Evolutionary conservation across 2,797 vertebrate species (phyloP), one percentile per base, ranked within the genome.

Genomic region (Rhinophrynus dorsalis): DNA sequence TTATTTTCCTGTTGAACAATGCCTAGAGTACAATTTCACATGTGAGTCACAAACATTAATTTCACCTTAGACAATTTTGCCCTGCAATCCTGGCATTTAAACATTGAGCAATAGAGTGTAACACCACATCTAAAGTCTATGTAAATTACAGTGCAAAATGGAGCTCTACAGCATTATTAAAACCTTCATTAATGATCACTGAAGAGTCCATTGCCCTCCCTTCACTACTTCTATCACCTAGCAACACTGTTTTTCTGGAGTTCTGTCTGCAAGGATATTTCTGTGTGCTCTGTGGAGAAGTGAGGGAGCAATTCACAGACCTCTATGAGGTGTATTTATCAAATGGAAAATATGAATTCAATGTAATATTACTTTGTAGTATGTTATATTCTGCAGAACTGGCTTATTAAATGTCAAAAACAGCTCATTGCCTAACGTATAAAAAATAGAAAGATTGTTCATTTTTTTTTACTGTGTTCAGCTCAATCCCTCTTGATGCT

Each of bases 101-200:
- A 29, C 13, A 29, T 11, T 20, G 45, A 26, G 24, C 24, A 26
- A 26, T 26, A 27, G 29, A 29, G 45, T 48, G 1, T 35, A n/a
- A 20, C 40, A 20, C 17, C 20, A 44, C 6, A 21, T 57, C 18
- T 18, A 35, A 38, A 6, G 38, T 23, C 20, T 9, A n/a, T 56
- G 18, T 56, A 35, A 20, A 23, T 6, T 33, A 11, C 35, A 21
- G 17, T 11, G 38, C 38, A 37, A 54, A 12, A 56, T 56, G 30
- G 63, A 63, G 33, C 50, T 9, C 35, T 42, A 26, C 67, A 52
- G n/a, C 57, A 56, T 48, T 18, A 40, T 18, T 38, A 20, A 29
- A n/a, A 44, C 29, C 50, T 56, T 52, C 54, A 37, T 29, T 69
- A 69, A 38, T 56, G 9, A 55, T 40, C 23, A 71, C 11, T 40